Evolutionary conservation across 2,113 vertebrate species (phyloP).

Genomic region (Chamaetylas fuelleborni): DNA sequence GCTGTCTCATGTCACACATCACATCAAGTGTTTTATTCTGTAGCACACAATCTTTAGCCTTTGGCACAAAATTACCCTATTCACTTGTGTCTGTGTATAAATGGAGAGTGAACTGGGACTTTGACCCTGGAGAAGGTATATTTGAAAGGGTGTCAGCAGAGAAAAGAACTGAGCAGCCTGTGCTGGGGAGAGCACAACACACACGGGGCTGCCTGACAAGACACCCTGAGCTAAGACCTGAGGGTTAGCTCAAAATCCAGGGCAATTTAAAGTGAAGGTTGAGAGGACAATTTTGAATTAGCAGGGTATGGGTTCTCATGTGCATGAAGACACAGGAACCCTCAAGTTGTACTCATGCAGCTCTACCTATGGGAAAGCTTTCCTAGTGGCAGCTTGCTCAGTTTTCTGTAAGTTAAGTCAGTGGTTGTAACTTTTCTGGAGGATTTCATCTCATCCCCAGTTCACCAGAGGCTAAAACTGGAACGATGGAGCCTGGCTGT

Average conservation of each 20-base stretch:
- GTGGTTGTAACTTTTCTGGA: background rate
- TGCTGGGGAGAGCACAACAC: accelerated
- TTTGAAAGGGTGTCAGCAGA: background rate
- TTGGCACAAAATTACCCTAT: background rate
- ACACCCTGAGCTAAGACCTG: background rate
- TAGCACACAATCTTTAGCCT: background rate
- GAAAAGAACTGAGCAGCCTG: background rate
- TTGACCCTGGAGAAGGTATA: background rate
- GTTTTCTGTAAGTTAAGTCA: background rate
- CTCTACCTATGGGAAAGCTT: background rate
- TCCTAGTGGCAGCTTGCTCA: background rate
- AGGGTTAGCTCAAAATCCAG: background rate
- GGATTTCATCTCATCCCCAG: background rate
- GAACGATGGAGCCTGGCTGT: background rate
- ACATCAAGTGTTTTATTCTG: background rate
- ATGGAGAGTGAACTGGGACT: background rate
- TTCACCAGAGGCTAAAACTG: background rate
- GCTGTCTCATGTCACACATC: background rate
- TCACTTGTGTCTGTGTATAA: background rate
- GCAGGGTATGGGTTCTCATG: accelerated
- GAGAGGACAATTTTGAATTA: background rate
- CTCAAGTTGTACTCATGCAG: background rate
- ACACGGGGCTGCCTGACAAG: accelerated
- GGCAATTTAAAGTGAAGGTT: background rate
- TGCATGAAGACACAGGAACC: no score